Conservation (phyloP, 2,888 invertebrate species). For the Allolobophora icterica region DNA sequence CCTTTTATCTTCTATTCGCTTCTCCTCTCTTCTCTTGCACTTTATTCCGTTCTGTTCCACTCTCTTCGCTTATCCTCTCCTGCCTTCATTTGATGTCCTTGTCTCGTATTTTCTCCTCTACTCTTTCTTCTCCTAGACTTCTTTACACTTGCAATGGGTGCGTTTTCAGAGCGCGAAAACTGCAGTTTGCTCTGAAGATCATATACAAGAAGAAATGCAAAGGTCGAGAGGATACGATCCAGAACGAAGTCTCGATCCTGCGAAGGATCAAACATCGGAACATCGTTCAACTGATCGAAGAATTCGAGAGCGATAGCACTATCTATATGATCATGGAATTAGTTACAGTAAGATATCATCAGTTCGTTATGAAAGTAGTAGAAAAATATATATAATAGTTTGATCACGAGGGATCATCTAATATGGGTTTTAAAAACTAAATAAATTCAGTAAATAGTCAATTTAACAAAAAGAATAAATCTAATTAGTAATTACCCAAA, state of each 20-base stretch:
- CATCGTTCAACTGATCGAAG: constrained; percentile 88
- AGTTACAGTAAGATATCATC: constrained; percentile 79
- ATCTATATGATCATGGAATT: constrained; percentile 93
- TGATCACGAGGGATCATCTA: not conserved
- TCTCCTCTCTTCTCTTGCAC: not conserved
- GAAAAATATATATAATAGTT: constrained; percentile 78
- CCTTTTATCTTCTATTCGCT: not conserved
- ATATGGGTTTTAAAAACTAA: not conserved
- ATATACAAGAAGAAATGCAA: constrained; percentile 93
- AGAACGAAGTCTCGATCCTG: constrained; percentile 88
- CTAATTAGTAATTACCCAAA: not conserved
- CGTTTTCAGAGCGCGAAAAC: constrained; percentile 33
- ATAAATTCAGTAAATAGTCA: not conserved
- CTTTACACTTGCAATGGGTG: not conserved
- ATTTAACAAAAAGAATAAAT: constrained; percentile 19
- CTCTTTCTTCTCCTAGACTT: too few relatives aligned
- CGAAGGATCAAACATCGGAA: constrained; percentile 88
- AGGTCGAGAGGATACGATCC: constrained; percentile 79
- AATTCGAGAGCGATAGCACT: constrained; percentile 85
- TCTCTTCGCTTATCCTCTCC: too few relatives aligned
- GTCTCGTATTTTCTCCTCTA: too few relatives aligned
- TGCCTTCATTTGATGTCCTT: too few relatives aligned
- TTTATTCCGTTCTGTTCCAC: too few relatives aligned
- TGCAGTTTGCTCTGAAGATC: constrained; percentile 80
- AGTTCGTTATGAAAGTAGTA: not conserved